These are phyloP conservation scores for Cebidichthys violaceus DNA, from an alignment of 2,113 vertebrate species.

Conservation along the genomic window DNA sequence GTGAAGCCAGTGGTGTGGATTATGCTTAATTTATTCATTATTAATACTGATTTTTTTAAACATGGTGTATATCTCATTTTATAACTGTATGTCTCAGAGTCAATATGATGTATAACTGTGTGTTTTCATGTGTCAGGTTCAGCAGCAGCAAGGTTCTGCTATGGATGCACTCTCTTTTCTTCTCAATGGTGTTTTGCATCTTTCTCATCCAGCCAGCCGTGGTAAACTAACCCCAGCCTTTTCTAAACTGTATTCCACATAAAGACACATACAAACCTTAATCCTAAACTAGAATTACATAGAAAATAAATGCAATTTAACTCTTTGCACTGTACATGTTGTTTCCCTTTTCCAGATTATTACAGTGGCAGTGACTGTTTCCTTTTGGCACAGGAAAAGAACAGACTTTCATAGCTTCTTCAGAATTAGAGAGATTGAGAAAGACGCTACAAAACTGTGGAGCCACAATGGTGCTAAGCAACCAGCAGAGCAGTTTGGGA, in stretches of 20 bases:
- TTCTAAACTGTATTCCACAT: neutral
- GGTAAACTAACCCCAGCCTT: conserved; percentile 69
- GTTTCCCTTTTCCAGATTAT: conserved; percentile 77
- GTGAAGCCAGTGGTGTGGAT: neutral
- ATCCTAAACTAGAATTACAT: neutral
- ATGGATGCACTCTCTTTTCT: conserved; percentile 83
- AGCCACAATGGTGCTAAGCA: neutral
- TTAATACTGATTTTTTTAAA: neutral
- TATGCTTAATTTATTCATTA: neutral
- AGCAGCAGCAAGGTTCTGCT: conserved; percentile 68
- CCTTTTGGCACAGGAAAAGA: conserved; percentile 69
- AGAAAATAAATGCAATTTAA: neutral
- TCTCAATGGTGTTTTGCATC: conserved; percentile 82
- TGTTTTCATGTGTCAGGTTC: conserved; percentile 77
- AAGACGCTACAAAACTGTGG: conserved; percentile 47
- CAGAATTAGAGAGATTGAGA: conserved; percentile 37
- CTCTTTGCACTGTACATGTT: neutral
- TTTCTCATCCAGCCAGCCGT: conserved; percentile 84
- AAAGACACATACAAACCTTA: neutral
- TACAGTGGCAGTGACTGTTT: conserved; percentile 70
- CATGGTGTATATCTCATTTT: neutral
- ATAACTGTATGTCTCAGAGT: neutral
- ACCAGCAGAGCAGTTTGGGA: neutral
- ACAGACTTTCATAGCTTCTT: conserved; percentile 59
- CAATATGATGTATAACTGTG: neutral